A percentile compares a stretch with the other conserved stretches of the same genome.
Conservation (phyloP, 2,113 vertebrate genomes). For the Ammodytes dubius region DNA sequence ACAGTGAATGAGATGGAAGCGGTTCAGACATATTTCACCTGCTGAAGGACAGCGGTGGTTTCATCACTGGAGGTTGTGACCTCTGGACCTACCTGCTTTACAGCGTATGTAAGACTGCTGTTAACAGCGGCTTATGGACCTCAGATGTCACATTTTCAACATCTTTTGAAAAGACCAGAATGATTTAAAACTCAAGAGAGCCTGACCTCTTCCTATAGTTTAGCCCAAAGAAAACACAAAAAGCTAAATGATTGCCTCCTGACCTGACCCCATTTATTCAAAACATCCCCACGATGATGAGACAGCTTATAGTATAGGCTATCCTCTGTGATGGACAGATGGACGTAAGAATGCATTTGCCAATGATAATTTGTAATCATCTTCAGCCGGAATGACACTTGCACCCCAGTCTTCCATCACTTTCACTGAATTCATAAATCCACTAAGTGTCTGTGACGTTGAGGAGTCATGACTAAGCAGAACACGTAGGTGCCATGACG, state of each 20-base stretch:
- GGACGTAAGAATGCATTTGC: neutral
- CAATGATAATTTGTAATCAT: neutral
- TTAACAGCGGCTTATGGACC: neutral
- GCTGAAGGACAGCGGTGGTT: neutral
- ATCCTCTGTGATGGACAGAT: neutral
- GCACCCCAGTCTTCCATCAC: neutral
- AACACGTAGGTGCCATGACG: neutral
- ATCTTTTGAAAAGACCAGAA: neutral
- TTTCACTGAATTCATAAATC: slow-evolving; percentile 19
- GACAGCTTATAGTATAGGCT: neutral
- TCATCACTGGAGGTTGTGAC: neutral
- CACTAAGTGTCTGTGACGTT: slow-evolving; percentile 10
- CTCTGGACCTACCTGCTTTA: neutral
- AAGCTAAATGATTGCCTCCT: slow-evolving; percentile 1
- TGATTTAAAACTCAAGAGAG: neutral
- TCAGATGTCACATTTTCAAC: slow-evolving; percentile 12
- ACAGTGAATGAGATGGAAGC: neutral
- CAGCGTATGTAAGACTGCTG: neutral
- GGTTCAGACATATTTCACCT: neutral
- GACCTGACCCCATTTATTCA: slow-evolving; percentile 12
- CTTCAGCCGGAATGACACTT: neutral
- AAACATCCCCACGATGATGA: slow-evolving; percentile 10
- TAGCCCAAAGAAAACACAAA: neutral
- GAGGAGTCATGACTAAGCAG: slow-evolving; percentile 16
- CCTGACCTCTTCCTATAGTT: neutral